Base-by-base conservation (phyloP, 1,140 invertebrate species). In the Luehdorfia chinensis region DNA sequence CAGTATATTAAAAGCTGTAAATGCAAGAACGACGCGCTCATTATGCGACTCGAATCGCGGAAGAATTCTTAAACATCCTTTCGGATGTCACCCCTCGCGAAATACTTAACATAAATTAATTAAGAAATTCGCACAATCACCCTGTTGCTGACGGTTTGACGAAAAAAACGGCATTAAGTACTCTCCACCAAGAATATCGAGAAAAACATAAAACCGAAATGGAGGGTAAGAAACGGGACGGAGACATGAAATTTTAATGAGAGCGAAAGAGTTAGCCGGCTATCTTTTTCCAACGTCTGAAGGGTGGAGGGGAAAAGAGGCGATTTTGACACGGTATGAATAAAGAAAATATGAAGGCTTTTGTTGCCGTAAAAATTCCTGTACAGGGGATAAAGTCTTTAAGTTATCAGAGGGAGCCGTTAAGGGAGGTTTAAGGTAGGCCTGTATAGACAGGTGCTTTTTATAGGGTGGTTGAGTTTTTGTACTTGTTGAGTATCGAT, bases 281-380 rank as follows among this genome's bases (percentile, higher is more conserved):
- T 72, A 70, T 76, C 69, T 76, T 75, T 78, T 78, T 77, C 72
- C 69, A 58, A 41, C 67, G 67, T 56, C 60, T 66, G 50, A 59
- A 67, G 61, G 54, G 68, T 63, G 75, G 65, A 60, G 55, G 64
- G 68, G 75, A 63, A 62, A 59, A 52, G 64, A 63, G 74, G 66
- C 69, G 75, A 85, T 81, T 85, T 83, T 78, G 79, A 83, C 81
- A 81, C 78, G 81, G 71, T 55, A 79, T 75, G 81, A 85, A 85
- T 84, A 85, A 85, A 85, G 81, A 85, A 85, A 85, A 85, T 85
- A 85, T 85, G 81, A 84, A 81, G 64, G 81, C 75, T 81, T 83
- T 85, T 84, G 80, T 85, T 76, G 67, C 75, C 72, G 79, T 85
- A 85, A 85, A 85, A 85, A 85, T 85, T 85, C 79, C 77, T 73